Percentiles rank a stretch among this genome's conserved stretches.
phyloP scores from a whole-genome alignment of 1,140 invertebrate species.

The Polypedilum pembai region DNA sequence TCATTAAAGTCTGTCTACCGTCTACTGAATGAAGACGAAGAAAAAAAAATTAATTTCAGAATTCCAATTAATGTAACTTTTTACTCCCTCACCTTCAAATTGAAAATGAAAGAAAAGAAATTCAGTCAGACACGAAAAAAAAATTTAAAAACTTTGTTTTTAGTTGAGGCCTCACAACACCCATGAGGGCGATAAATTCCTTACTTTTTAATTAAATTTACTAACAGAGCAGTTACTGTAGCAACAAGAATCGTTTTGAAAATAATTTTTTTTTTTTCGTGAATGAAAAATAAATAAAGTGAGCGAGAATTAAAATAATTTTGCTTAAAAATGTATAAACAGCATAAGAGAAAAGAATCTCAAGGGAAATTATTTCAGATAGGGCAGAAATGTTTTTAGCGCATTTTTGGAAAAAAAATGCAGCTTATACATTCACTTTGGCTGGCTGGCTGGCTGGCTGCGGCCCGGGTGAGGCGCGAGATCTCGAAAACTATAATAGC shows the following conservation, averaged over 20 bases:
- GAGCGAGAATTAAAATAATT: not conserved
- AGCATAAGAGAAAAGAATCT: not conserved
- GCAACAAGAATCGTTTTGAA: not conserved
- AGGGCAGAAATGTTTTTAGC: no score
- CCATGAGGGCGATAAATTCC: not conserved
- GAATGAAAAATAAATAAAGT: not conserved
- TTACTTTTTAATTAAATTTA: slow-evolving; percentile 20
- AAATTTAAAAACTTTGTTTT: not conserved
- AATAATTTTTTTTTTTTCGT: not conserved
- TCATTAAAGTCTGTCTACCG: not conserved
- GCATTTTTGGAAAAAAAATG: no score
- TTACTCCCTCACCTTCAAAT: no score
- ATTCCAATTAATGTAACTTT: no score
- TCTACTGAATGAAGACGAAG: not conserved
- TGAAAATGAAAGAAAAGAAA: no score
- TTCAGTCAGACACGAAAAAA: no score
- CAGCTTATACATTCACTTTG: no score
- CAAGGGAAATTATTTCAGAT: slow-evolving; percentile 3
- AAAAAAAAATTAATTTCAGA: no score
- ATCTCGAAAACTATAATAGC: no score
- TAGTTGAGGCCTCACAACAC: not conserved
- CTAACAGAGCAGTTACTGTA: not conserved
- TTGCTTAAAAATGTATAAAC: not conserved
- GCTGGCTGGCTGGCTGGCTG: no score
- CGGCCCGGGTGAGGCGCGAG: no score